Evolutionary conservation across 2,113 vertebrate species (phyloP).

Genomic region (Rynchops niger): DNA sequence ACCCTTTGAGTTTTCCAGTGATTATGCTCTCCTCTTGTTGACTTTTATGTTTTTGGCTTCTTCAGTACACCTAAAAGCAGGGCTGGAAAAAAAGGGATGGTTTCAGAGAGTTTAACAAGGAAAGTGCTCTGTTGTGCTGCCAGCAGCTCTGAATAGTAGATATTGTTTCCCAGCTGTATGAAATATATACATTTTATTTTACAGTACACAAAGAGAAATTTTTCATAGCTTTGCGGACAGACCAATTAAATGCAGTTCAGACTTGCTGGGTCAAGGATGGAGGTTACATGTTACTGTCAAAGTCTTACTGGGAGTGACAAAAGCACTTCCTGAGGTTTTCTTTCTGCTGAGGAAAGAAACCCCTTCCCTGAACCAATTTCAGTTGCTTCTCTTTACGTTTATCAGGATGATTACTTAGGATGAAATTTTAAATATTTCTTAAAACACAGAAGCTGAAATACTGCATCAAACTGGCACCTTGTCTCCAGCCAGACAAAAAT

Average conservation of each 20-base stretch:
- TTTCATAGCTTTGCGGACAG: slow-evolving; percentile 41
- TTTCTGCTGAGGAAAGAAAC: background rate
- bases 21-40: slow-evolving; percentile 42
- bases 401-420: background rate
- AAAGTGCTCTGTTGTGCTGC: slow-evolving; percentile 59
- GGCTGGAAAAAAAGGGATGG: slow-evolving; percentile 28
- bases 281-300: slow-evolving; percentile 18
- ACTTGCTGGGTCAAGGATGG: slow-evolving; percentile 34
- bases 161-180: slow-evolving; percentile 56
- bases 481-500: background rate
- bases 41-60: slow-evolving; percentile 61
- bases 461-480: background rate
- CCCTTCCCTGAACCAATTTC: background rate
- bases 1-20: slow-evolving; percentile 41
- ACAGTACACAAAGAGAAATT: slow-evolving; percentile 40
- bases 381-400: slow-evolving; percentile 4
- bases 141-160: slow-evolving; percentile 58
- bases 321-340: slow-evolving; percentile 33
- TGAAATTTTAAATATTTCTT: background rate
- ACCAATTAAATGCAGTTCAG: slow-evolving; percentile 53
- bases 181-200: slow-evolving; percentile 59
- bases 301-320: slow-evolving; percentile 13
- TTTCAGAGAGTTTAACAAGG: slow-evolving; percentile 51
- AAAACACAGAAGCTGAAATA: background rate
- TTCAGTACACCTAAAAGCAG: slow-evolving; percentile 43